A percentile compares a stretch with the other conserved stretches of the same genome.
These are phyloP conservation scores for Monopis laevigella DNA, from an alignment of 2,888 invertebrate genomes.

Conservation along the genomic window DNA sequence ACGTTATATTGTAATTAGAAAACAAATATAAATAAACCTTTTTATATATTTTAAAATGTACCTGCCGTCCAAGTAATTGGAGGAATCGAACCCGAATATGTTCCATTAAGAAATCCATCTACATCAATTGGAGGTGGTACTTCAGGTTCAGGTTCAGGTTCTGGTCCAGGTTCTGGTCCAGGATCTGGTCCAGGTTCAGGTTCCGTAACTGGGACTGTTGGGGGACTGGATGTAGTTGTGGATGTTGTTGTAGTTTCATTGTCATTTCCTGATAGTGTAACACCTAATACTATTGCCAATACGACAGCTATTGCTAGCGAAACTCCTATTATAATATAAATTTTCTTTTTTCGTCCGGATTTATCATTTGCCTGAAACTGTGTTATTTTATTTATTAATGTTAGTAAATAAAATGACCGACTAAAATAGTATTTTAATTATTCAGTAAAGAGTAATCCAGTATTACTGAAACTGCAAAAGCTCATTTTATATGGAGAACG, in stretches of 20 bases:
- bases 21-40: background rate
- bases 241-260: background rate
- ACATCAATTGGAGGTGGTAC: background rate
- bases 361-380: too few relatives aligned
- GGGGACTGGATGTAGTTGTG: background rate
- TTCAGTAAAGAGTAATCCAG: too few relatives aligned
- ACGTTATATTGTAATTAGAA: too few relatives aligned
- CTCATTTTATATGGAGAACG: too few relatives aligned
- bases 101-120: constrained; percentile 1
- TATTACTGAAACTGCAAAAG: too few relatives aligned
- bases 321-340: constrained; percentile 4
- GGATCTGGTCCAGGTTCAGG: background rate
- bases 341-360: too few relatives aligned
- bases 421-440: too few relatives aligned
- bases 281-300: constrained; percentile 2
- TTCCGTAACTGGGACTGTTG: background rate
- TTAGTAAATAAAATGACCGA: too few relatives aligned
- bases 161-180: background rate
- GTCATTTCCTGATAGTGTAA: background rate
- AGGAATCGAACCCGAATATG: background rate
- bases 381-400: too few relatives aligned
- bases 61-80: background rate
- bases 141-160: background rate
- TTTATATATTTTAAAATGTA: background rate
- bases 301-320: background rate